A percentile compares a stretch with the other conserved stretches of the same genome.
Evolutionary conservation across 1,140 invertebrate species (phyloP).

Genomic region (Bombus picipes): DNA sequence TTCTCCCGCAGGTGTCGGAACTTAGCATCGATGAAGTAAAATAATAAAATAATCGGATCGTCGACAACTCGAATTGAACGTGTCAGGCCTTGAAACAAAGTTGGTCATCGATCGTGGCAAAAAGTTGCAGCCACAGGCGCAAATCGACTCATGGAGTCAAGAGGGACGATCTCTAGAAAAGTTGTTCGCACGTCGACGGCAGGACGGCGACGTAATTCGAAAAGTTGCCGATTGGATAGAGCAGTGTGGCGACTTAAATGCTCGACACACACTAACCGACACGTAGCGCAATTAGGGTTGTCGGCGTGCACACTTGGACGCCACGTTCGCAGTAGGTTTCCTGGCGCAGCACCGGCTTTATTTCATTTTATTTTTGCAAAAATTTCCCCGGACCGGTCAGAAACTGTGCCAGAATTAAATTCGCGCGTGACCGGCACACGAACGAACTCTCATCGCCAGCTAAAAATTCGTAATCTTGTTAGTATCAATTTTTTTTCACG

Average conservation of each 20-base stretch:
- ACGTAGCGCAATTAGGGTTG: conserved; percentile 45
- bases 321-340: background rate
- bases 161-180: background rate
- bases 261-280: conserved; percentile 4
- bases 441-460: conserved; percentile 31
- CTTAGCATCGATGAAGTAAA: too few species aligned
- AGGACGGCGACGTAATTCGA: conserved; percentile 6
- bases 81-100: too few species aligned
- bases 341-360: conserved; percentile 32
- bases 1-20: too few species aligned
- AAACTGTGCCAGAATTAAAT: conserved; percentile 53
- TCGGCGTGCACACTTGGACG: conserved; percentile 6
- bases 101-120: background rate
- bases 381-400: conserved; percentile 29
- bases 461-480: conserved; percentile 40
- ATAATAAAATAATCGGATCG: background rate
- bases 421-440: conserved; percentile 46
- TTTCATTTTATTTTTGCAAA: conserved; percentile 44
- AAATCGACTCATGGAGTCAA: background rate
- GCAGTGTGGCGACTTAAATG: conserved; percentile 1
- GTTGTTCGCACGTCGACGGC: background rate
- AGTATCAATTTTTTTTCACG: conserved; percentile 27
- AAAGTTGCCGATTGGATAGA: conserved; percentile 42
- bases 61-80: background rate
- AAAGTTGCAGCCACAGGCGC: background rate